These are phyloP conservation scores for Cheilinus undulatus DNA, from an alignment of 2,113 vertebrate species.

Conservation along the genomic window DNA sequence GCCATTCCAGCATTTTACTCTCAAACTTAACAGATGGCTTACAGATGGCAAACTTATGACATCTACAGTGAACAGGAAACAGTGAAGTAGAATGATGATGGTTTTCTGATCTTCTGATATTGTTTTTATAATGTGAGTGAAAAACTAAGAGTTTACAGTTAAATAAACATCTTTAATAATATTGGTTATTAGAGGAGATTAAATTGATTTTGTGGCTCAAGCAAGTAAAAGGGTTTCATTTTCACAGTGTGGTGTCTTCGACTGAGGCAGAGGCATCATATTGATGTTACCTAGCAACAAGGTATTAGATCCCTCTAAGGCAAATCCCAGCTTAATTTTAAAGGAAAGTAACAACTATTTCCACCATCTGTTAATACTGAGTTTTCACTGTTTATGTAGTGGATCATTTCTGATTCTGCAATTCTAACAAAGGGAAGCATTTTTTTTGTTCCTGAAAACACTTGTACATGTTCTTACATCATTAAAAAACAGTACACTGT, in stretches of 20 bases:
- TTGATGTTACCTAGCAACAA: conserved; percentile 84
- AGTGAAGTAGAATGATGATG: not conserved
- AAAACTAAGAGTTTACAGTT: not conserved
- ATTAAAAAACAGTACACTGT: not conserved
- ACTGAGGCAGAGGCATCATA: conserved; percentile 53
- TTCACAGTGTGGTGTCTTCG: conserved; percentile 36
- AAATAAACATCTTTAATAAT: no score
- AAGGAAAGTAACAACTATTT: not conserved
- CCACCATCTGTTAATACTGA: not conserved
- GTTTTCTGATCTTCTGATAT: no score
- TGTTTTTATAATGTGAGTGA: not conserved
- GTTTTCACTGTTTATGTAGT: not conserved
- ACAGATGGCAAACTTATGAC: not conserved
- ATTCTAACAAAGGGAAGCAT: not conserved
- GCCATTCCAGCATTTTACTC: no score
- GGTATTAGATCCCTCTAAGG: conserved; percentile 64
- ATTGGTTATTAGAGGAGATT: no score
- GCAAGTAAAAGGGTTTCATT: conserved; percentile 25
- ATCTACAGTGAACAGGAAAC: not conserved
- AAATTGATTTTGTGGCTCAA: no score
- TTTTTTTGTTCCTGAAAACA: not conserved
- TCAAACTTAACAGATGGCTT: conserved; percentile 12
- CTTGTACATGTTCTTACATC: no score
- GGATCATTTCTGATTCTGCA: not conserved
- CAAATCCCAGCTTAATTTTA: conserved; percentile 44